Conservation (phyloP, 1,140 invertebrate species). For the Berghia stephanieae region DNA sequence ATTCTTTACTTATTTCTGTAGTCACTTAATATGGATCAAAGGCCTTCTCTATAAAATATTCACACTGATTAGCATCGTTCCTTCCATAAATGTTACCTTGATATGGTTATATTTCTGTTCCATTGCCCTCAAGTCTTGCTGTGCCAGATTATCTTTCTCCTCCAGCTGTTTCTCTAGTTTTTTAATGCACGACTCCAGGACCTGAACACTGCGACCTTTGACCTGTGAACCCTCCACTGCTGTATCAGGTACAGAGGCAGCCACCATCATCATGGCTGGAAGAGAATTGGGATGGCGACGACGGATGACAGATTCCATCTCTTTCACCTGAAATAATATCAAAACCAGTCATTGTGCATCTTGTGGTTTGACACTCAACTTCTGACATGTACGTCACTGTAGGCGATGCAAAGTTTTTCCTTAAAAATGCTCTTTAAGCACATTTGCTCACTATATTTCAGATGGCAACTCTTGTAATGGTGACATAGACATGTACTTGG, state of each 20-base stretch:
- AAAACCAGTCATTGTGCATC: no score
- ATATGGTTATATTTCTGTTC: conserved; percentile 64
- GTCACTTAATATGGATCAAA: no score
- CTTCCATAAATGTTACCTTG: conserved; percentile 58
- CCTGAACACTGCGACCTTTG: conserved; percentile 37
- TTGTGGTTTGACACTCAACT: no score
- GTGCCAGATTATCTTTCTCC: conserved; percentile 53
- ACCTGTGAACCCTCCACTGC: not conserved
- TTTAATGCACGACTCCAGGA: conserved; percentile 56
- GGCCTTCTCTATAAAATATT: no score
- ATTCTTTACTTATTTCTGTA: no score
- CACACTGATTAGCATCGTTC: no score
- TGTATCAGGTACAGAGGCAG: conserved; percentile 44
- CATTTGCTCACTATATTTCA: no score
- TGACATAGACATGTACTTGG: no score
- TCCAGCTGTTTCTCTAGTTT: conserved; percentile 62
- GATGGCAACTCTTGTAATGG: no score
- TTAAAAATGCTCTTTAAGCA: no score
- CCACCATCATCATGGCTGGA: conserved; percentile 62
- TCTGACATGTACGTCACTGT: no score
- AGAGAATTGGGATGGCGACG: conserved; percentile 63
- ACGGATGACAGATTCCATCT: conserved; percentile 62
- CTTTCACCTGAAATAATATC: conserved; percentile 53
- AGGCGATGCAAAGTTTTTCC: no score
- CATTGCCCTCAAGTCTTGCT: conserved; percentile 54